Percentiles rank a stretch among this genome's conserved stretches.
phyloP scores from a whole-genome alignment of 1,140 invertebrate genomes.

The Paraescarpia echinospica region DNA sequence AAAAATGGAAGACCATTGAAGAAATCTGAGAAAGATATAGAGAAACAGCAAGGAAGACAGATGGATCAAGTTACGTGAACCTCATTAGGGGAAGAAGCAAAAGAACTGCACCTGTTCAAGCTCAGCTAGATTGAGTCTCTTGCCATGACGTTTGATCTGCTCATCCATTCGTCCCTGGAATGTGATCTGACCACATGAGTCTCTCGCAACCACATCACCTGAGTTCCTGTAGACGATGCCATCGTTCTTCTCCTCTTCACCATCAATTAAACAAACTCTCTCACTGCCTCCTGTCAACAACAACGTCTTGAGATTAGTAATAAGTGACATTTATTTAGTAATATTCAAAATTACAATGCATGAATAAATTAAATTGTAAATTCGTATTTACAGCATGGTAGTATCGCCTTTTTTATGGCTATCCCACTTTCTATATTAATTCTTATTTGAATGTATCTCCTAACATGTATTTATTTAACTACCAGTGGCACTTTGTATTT shows the following conservation, averaged over 20 bases:
- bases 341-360: not conserved
- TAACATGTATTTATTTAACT: too few relatives aligned
- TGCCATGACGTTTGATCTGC: constrained; percentile 74
- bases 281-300: constrained; percentile 63
- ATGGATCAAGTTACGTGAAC: too few relatives aligned
- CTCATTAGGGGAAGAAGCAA: too few relatives aligned
- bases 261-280: constrained; percentile 66
- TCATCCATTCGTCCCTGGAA: constrained; percentile 69
- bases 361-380: not conserved
- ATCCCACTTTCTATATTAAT: too few relatives aligned
- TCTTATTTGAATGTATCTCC: too few relatives aligned
- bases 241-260: constrained; percentile 57
- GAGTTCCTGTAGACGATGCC: constrained; percentile 69
- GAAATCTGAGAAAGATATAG: too few relatives aligned
- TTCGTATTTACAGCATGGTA: not conserved
- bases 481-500: too few relatives aligned
- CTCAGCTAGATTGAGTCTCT: constrained; percentile 66
- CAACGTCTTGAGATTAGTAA: too few relatives aligned
- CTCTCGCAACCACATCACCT: constrained; percentile 58
- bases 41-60: too few relatives aligned
- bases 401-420: too few relatives aligned
- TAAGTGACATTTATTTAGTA: not conserved
- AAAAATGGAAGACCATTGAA: too few relatives aligned
- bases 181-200: constrained; percentile 56
- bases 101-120: constrained; percentile 62